These are phyloP conservation scores for Tenthredo scrophulariae DNA, from an alignment of 2,888 invertebrate genomes.

Conservation along the genomic window DNA sequence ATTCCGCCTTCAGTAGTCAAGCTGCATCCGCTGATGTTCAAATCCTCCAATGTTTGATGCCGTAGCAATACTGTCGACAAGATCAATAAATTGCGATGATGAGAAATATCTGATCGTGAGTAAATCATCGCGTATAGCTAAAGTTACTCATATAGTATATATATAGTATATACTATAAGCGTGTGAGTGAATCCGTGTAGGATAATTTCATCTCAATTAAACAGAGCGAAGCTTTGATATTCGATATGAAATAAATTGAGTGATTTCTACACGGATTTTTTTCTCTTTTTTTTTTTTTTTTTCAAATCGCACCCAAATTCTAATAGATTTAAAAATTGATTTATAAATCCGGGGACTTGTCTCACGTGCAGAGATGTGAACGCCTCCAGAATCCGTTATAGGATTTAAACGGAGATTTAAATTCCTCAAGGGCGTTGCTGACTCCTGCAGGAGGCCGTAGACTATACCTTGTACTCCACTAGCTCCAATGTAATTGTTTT, in stretches of 20 bases:
- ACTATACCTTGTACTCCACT: conserved; percentile 81
- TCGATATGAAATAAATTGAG: background rate
- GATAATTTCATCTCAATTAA: background rate
- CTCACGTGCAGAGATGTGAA: conserved; percentile 70
- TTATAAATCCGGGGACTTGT: background rate
- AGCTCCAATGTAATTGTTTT: conserved; percentile 81
- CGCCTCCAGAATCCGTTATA: conserved; percentile 81
- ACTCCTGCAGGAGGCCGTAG: conserved; percentile 80
- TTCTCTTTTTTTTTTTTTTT: no score
- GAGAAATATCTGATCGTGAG: background rate
- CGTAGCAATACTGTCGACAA: conserved; percentile 66
- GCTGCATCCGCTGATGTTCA: conserved; percentile 71
- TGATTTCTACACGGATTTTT: no score
- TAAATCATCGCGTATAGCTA: background rate
- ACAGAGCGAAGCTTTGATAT: background rate
- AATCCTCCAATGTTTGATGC: conserved; percentile 63
- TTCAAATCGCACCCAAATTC: background rate
- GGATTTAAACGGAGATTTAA: conserved; percentile 83
- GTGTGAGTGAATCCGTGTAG: background rate
- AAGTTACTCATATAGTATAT: background rate
- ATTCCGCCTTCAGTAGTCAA: conserved; percentile 66
- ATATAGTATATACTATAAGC: background rate
- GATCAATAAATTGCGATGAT: background rate
- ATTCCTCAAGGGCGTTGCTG: conserved; percentile 76
- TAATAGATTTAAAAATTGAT: background rate